Conservation (phyloP, 1,140 invertebrate genomes). For the Olivierus martensii region DNA sequence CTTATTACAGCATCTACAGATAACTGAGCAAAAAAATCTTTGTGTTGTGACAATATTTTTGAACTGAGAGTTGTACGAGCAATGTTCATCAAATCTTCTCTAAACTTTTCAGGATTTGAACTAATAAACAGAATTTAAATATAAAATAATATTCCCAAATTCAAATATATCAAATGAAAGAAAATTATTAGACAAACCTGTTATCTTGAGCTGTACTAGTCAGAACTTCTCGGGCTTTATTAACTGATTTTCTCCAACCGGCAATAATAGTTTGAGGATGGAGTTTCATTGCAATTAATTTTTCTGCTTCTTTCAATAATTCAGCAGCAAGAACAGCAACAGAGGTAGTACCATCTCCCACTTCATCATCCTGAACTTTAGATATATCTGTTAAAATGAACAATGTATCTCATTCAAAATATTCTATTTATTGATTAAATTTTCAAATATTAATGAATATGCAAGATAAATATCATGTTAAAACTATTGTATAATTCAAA, state of each 20-base stretch:
- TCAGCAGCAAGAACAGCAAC: constrained; percentile 95
- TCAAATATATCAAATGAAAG: too few relatives aligned
- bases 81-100: constrained; percentile 88
- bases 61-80: constrained; percentile 94
- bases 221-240: constrained; percentile 69
- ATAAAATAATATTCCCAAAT: too few relatives aligned
- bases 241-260: constrained; percentile 80
- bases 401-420: too few relatives aligned
- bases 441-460: too few relatives aligned
- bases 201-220: constrained; percentile 62
- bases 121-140: constrained; percentile 31
- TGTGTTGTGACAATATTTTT: constrained; percentile 95
- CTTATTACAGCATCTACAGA: constrained; percentile 90
- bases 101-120: constrained; percentile 58
- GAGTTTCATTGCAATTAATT: constrained; percentile 81
- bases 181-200: constrained; percentile 29
- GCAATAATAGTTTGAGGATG: constrained; percentile 97
- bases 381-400: constrained; percentile 69
- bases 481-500: not conserved
- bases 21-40: constrained; percentile 89
- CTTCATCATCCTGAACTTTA: constrained; percentile 97
- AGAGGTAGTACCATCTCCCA: constrained; percentile 98
- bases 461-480: too few relatives aligned
- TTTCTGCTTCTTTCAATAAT: constrained; percentile 87
- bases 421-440: too few relatives aligned